phyloP scores from a whole-genome alignment of 2,888 invertebrate genomes.

The Eustalomyia histrio region DNA sequence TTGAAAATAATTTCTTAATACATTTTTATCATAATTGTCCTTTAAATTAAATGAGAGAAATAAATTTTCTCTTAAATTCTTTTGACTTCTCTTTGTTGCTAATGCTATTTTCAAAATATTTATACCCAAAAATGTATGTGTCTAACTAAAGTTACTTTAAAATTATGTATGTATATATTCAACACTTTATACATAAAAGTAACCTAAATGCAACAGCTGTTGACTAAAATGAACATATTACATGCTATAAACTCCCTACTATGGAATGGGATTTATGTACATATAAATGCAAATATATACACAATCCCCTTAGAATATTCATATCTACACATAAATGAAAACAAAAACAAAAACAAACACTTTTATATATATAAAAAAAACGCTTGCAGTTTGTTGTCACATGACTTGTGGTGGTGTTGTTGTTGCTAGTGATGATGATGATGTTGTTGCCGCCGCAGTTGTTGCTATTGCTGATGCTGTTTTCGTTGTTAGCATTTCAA shows the following conservation, averaged over 20 bases:
- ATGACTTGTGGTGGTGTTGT: slow-evolving; percentile 8
- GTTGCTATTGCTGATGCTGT: slow-evolving; percentile 22
- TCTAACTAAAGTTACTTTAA: slow-evolving; percentile 11
- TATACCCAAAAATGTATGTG: not conserved
- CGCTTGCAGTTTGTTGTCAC: slow-evolving; percentile 42
- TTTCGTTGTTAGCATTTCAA: slow-evolving; percentile 48
- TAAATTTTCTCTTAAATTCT: not conserved
- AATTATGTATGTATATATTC: not conserved
- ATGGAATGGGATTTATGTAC: slow-evolving; percentile 21
- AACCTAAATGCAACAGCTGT: slow-evolving; percentile 62
- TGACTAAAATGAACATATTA: slow-evolving; percentile 11
- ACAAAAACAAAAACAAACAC: slow-evolving; percentile 29
- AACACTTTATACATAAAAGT: slow-evolving; percentile 40
- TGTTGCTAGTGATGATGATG: slow-evolving; percentile 26
- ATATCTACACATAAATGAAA: slow-evolving; percentile 25
- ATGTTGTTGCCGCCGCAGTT: slow-evolving; percentile 6
- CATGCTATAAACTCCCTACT: slow-evolving; percentile 12
- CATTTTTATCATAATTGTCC: too few species aligned
- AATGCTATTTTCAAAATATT: not conserved
- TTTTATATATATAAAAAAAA: slow-evolving; percentile 25
- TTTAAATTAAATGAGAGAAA: too few species aligned
- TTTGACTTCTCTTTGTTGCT: not conserved
- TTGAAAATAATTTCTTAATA: not conserved
- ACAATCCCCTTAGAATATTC: not conserved
- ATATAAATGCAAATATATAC: slow-evolving; percentile 2